These are phyloP conservation scores for Cephus runcator DNA, from an alignment of 2,888 invertebrate genomes.

Conservation along the genomic window DNA sequence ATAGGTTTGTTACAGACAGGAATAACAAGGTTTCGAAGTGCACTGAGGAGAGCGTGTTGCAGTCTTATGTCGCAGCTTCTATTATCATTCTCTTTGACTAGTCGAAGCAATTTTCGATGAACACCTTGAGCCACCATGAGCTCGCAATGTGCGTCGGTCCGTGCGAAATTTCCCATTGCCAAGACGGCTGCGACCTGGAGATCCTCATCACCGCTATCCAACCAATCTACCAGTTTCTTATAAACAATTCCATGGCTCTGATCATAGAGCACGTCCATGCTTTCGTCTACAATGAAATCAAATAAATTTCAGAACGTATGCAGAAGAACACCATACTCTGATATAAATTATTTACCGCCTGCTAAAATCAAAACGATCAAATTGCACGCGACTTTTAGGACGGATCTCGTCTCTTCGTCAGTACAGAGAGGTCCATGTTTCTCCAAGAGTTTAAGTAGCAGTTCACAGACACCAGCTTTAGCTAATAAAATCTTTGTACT, in stretches of 20 bases:
- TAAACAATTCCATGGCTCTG: slow-evolving; percentile 80
- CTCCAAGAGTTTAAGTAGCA: slow-evolving; percentile 79
- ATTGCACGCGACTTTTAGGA: slow-evolving; percentile 87
- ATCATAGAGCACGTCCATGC: slow-evolving; percentile 86
- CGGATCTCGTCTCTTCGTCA: slow-evolving; percentile 75
- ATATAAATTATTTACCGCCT: slow-evolving; percentile 72
- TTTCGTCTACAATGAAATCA: slow-evolving; percentile 75
- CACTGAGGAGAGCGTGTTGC: slow-evolving; percentile 81
- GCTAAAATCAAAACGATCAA: slow-evolving; percentile 85
- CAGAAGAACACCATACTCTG: slow-evolving; percentile 2
- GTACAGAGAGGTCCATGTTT: slow-evolving; percentile 73
- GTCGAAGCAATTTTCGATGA: slow-evolving; percentile 72
- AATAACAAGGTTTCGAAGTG: slow-evolving; percentile 81
- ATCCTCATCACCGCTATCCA: slow-evolving; percentile 78
- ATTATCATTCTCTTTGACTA: slow-evolving; percentile 57
- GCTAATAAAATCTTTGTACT: slow-evolving; percentile 82
- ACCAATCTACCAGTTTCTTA: slow-evolving; percentile 80
- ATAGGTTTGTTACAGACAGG: slow-evolving; percentile 79
- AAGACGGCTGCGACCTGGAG: slow-evolving; percentile 85
- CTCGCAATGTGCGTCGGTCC: slow-evolving; percentile 85
- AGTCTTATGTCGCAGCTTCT: slow-evolving; percentile 62
- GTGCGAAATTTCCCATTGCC: slow-evolving; percentile 90
- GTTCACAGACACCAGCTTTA: slow-evolving; percentile 79
- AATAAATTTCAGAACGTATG: slow-evolving; percentile 12
- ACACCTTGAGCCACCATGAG: slow-evolving; percentile 84